These are phyloP conservation scores for Falcunculus frontatus DNA, from an alignment of 2,113 vertebrate genomes.

Conservation along the genomic window DNA sequence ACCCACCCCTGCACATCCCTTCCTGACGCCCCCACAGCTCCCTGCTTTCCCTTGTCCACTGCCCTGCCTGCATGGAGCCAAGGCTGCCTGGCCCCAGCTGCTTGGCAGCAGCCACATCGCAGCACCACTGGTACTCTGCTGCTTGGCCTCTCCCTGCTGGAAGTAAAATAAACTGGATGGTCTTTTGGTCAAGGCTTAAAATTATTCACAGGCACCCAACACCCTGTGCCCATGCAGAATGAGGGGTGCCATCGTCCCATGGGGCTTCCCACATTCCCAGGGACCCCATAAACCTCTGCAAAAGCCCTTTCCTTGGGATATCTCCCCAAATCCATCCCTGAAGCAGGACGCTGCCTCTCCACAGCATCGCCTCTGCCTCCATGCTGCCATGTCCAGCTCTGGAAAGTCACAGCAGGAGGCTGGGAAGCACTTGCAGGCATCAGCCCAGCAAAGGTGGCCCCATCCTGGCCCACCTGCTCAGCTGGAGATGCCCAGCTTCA, in stretches of 20 bases:
- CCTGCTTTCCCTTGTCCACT: not conserved
- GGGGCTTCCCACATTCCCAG: not conserved
- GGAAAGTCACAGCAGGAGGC: not conserved
- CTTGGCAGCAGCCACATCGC: not conserved
- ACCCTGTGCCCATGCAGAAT: fast-evolving
- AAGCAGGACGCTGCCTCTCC: not conserved
- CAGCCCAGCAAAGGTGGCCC: not conserved
- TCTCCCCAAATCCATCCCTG: not conserved
- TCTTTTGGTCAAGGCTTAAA: not conserved
- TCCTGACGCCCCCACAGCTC: fast-evolving
- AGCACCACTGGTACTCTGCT: not conserved
- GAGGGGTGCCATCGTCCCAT: too few species aligned
- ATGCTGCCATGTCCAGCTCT: not conserved
- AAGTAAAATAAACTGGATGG: not conserved
- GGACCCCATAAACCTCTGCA: not conserved
- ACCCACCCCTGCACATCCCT: not conserved
- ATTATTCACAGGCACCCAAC: not conserved
- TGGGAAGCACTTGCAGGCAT: not conserved
- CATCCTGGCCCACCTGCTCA: not conserved
- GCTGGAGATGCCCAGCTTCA: fast-evolving
- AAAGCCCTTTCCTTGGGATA: not conserved
- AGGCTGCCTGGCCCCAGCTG: not conserved
- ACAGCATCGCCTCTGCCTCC: not conserved
- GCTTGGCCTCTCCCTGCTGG: not conserved
- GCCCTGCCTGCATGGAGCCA: not conserved